Base-by-base conservation (phyloP, 2,113 vertebrate species). In the Sorex fumeus region DNA sequence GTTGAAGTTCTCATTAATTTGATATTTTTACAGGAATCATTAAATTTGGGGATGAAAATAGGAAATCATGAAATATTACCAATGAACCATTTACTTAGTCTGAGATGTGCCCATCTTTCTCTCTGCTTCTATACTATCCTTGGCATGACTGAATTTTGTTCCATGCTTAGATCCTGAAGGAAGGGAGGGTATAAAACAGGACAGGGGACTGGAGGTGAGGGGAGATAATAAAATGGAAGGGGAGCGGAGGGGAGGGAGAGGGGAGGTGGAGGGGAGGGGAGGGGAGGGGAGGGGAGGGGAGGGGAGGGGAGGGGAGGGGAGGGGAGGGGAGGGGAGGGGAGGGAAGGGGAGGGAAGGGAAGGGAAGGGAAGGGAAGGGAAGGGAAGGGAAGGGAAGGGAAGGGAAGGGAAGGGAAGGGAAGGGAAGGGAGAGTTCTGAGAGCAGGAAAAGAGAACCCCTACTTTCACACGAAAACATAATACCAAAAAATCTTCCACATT, bases 21-120 rank as follows among this genome's bases (percentile, higher is more conserved):
- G 28, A 27, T 83, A 18, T 66, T 45, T 83, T 91, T 40, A 79
- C 47, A 40, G 9, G 45, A 81, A 78, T 74, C 25, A 67, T 47
- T 87, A 72, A 50, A 78, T 15, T 79, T 86, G 40, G 8, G 8
- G 3, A 11, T 28, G 10, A 8, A 84, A 69, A 3, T 36, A 45
- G 11, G 8, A 0, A 3, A 75, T 15, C 36, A 75, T 83, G 8
- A 82, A 50, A 2, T 47, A 47, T 53, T 32, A 10, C 40, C 62
- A 74, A 4, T 18, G 78, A 70, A 19, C 30, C 4, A 36, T 15
- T 10, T 25, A 75, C 40, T 60, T 77, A 27, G 77, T 80, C 2
- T 25, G 84, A 81, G 2, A 6, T 19, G 0, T 4, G 25, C 36
- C 27, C 71, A 28, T 66, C 12, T 81, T 81, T 67, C 70, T 15